phyloP scores from a whole-genome alignment of 2,888 invertebrate species.

The Apoderus coryli region DNA sequence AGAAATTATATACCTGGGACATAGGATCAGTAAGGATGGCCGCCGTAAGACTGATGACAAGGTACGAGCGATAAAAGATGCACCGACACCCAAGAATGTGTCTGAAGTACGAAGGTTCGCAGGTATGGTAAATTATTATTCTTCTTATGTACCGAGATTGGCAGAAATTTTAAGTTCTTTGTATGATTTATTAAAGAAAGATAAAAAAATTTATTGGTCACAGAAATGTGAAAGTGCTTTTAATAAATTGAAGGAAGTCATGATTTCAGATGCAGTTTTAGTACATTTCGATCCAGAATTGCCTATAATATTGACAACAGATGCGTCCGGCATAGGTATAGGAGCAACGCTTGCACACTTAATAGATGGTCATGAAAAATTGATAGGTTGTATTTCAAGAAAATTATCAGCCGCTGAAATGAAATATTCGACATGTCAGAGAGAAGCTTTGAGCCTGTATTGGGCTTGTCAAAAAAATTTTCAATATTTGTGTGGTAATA shows the following conservation, averaged over 20 bases:
- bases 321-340: constrained; percentile 8
- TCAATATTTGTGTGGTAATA: constrained; percentile 8
- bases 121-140: constrained; percentile 14
- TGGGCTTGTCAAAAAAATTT: constrained; percentile 5
- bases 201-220: constrained; percentile 8
- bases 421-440: constrained; percentile 8
- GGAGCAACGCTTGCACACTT: constrained; percentile 7
- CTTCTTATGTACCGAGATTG: constrained; percentile 7
- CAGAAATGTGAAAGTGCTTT: constrained; percentile 10
- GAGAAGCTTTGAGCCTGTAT: constrained; percentile 1
- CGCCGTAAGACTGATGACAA: constrained; percentile 11
- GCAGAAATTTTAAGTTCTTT: constrained; percentile 8
- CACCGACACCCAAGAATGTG: constrained; percentile 9
- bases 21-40: constrained; percentile 13
- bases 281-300: constrained; percentile 12
- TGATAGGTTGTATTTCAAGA: constrained; percentile 8
- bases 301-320: constrained; percentile 10
- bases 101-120: constrained; percentile 9
- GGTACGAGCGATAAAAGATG: constrained; percentile 11
- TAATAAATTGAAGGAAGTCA: constrained; percentile 8
- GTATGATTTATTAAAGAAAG: constrained; percentile 10
- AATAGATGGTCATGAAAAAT: constrained; percentile 7
- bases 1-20: constrained; percentile 23
- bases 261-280: constrained; percentile 8
- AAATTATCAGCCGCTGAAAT: constrained; percentile 6